phyloP scores from a whole-genome alignment of 2,113 vertebrate genomes.

The Nipponia nippon region DNA sequence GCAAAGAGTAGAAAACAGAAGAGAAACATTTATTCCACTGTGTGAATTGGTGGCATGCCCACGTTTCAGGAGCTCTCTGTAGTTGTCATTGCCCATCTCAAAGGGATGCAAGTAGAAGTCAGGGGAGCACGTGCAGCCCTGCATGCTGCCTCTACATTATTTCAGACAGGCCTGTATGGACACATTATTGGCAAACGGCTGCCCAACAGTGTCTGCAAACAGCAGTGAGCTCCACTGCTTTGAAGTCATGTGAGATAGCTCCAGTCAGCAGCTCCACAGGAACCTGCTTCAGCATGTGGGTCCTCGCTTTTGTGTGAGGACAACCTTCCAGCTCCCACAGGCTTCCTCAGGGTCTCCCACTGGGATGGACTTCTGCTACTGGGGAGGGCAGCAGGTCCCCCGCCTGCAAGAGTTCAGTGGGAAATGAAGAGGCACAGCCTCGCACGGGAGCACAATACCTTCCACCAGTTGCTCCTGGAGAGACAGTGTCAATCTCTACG shows the following conservation, averaged over 20 bases:
- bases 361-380: neutral
- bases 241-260: neutral
- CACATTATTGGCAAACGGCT: fast-evolving
- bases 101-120: neutral
- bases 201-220: fast-evolving
- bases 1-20: constrained; percentile 13
- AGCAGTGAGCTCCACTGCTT: neutral
- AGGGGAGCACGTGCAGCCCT: fast-evolving
- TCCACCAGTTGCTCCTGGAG: neutral
- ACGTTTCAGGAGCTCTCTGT: neutral
- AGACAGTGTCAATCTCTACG: neutral
- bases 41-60: neutral
- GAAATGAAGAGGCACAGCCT: neutral
- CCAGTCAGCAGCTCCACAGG: neutral
- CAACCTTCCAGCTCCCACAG: neutral
- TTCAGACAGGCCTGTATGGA: fast-evolving
- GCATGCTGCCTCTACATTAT: no score
- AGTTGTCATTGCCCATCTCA: neutral
- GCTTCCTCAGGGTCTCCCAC: neutral
- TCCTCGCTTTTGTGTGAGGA: neutral
- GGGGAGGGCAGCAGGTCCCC: neutral
- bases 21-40: neutral
- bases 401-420: neutral
- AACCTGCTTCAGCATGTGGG: fast-evolving
- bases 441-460: fast-evolving